These are phyloP conservation scores for Lucilia cuprina DNA, from an alignment of 1,140 invertebrate genomes.

Conservation along the genomic window DNA sequence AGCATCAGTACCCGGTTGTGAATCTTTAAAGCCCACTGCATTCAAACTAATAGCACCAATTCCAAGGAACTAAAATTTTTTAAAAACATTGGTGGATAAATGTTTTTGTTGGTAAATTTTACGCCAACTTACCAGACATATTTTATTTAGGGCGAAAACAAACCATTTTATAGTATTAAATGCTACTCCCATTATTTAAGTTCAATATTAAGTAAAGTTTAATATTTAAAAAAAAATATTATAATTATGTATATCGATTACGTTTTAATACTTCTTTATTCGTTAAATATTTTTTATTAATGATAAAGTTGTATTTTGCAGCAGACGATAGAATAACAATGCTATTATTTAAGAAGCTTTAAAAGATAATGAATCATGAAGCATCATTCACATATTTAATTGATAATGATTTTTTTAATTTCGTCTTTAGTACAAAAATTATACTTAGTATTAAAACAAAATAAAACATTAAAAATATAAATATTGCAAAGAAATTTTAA, in stretches of 20 bases:
- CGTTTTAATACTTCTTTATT: not conserved
- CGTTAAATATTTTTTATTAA: not conserved
- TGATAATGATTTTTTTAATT: too few relatives aligned
- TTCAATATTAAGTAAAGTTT: not conserved
- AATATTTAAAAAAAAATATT: too few relatives aligned
- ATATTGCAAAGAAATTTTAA: too few relatives aligned
- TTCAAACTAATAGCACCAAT: constrained; percentile 50
- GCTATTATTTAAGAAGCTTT: not conserved
- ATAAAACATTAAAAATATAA: too few relatives aligned
- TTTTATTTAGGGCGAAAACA: constrained; percentile 52
- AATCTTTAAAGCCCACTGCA: constrained; percentile 50
- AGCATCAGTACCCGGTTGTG: constrained; percentile 52
- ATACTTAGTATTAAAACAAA: too few relatives aligned
- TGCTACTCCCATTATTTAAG: constrained; percentile 36
- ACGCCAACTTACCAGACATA: constrained; percentile 50
- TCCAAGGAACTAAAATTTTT: constrained; percentile 46
- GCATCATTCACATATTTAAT: too few relatives aligned
- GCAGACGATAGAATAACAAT: not conserved
- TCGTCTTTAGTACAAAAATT: too few relatives aligned
- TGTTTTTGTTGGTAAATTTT: not conserved
- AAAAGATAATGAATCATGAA: not conserved
- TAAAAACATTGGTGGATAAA: not conserved
- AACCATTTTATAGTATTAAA: constrained; percentile 54
- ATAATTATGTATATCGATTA: too few relatives aligned
- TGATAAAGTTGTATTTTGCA: not conserved